Evolutionary conservation across 2,113 vertebrate species (phyloP), one percentile per base, ranked within the genome.

Genomic region (Trachemys scripta): DNA sequence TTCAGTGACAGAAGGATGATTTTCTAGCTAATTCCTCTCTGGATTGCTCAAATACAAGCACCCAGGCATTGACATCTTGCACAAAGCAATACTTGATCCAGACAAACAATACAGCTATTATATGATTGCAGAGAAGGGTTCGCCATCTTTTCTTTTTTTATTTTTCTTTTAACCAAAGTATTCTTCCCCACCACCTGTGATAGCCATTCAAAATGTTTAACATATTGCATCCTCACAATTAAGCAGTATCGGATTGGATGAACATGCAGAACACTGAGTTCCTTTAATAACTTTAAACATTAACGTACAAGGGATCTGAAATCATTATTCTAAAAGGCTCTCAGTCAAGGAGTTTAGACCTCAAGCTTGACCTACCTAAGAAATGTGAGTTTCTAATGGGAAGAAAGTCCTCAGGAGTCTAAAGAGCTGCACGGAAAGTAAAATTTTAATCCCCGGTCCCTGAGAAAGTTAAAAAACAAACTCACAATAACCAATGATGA

Each of bases 1-100:
- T 97, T 95, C 94, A 90, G 90, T 95, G 94, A 96, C 97, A 97
- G 96, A 98, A 97, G 96, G 97, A 96, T 96, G 97, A 93, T 94
- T 97, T 96, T 93, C 89, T 96, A 90, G 94, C 89, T 96, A 92
- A 96, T 95, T 97, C 72, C 51, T 97, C 29, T 96, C 94, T 96
- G 96, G 90, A 95, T 96, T 96, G 92, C 93, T 95, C 96, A 94
- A 91, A 89, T 85, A 95, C 82, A 96, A 88, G 78, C 92, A 97
- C 94, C 87, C 80, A 90, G 95, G 95, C 94, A 94, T 27, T 96
- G 97, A 96, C 96, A 97, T 97, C 97, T 98, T 96, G 93, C 96
- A 95, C 87, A 96, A 96, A 97, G 96, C 85, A 95, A 86, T 90
- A 78, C 84, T 97, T 89, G 92, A 96, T 95, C 94, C 92, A 97